Base-by-base conservation (phyloP, 2,888 invertebrate genomes). In the Plutella xylostella region DNA sequence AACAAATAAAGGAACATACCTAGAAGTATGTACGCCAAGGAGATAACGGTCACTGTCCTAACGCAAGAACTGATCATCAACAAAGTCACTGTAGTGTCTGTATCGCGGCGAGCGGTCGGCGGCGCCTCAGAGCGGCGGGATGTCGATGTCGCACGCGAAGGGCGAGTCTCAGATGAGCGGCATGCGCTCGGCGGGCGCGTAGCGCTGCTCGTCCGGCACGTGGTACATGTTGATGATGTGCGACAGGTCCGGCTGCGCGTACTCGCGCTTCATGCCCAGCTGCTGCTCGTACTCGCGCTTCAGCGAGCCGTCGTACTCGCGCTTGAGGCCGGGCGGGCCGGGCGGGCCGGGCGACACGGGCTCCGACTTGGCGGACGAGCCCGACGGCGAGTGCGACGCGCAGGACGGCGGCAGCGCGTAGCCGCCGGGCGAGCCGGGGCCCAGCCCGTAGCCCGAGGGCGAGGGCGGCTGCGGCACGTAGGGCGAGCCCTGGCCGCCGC, bases 311-410 rank as follows among this genome's bases (percentile, higher is more conserved):
- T 66, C 72, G 60, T 72, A 86, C 65, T 86, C 86, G 51, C 86
- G 78, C 58, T 86, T 86, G 75, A 79, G 72, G 57, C 60, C 86
- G n/a, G n/a, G n/a, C n/a, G n/a, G n/a, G 57, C 60, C 86, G 65
- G 82, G 87, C 76, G 86, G 92, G 77, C 84, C 90, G 42, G 94
- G 92, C 45, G 93, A 93, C 60, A 93, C 92, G 22, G 94, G 93
- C 74, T 95, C 94, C 43, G 94, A 94, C 72, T 94, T 94, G 66
- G 94, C 92, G 68, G 93, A 93, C 52, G 92, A 92, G 56, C 93
- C 93, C 69, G 93, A 93, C 42, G 94, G 94, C 61, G 93, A 92
- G 75, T 94, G 93, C 51, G 90, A 88, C 48, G 88, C 88, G 77
- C 90, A 90, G 12, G 90, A 89, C 41, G 89, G 88, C 0, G 89